Percentiles rank a stretch among this genome's conserved stretches.
phyloP scores from a whole-genome alignment of 2,888 invertebrate species.

The Xestia xanthographa region DNA sequence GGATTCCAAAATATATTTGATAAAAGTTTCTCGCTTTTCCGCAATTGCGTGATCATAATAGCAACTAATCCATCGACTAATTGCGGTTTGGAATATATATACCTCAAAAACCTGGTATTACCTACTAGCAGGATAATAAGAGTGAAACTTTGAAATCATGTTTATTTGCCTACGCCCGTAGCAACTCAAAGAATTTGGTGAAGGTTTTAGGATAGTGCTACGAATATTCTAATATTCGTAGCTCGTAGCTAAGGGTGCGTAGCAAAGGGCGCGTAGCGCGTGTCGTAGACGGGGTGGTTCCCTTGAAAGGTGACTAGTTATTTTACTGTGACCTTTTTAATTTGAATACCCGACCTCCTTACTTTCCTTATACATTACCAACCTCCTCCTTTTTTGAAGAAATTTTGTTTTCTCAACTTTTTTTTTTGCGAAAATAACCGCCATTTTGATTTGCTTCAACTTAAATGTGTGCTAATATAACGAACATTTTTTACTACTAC shows the following conservation, averaged over 20 bases:
- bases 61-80: neutral
- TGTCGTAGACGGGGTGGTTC: neutral
- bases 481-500: neutral
- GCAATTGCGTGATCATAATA: neutral
- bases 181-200: neutral
- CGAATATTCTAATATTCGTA: neutral
- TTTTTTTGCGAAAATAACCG: neutral
- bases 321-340: too few relatives aligned
- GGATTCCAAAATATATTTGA: neutral
- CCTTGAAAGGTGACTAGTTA: too few relatives aligned
- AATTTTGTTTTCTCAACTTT: neutral
- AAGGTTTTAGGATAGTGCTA: neutral
- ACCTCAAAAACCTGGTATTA: neutral
- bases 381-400: neutral
- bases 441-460: neutral
- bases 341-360: neutral
- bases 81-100: slow-evolving; percentile 1
- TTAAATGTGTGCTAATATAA: neutral
- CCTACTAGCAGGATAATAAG: neutral
- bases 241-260: neutral
- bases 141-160: neutral
- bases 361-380: neutral
- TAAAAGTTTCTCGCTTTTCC: neutral
- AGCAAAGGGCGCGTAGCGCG: slow-evolving; percentile 2
- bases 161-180: slow-evolving; percentile 13